phyloP scores from a whole-genome alignment of 2,888 invertebrate species.

The Nyleta sp. region DNA sequence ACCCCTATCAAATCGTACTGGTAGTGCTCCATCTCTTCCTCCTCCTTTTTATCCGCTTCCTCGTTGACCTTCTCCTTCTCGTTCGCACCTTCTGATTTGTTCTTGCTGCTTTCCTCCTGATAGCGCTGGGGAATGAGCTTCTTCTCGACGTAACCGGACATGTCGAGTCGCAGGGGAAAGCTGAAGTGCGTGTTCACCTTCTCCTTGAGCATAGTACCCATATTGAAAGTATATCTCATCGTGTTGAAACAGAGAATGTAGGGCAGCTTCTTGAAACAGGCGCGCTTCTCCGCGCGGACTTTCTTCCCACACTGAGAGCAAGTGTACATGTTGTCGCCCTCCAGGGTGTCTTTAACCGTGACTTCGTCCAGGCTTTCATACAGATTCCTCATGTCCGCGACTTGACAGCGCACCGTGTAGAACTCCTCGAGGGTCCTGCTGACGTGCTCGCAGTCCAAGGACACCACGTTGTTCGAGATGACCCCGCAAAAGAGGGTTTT shows the following conservation, averaged over 20 bases:
- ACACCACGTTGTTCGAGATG: slow-evolving; percentile 97
- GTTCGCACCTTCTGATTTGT: slow-evolving; percentile 61
- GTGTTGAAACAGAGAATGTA: slow-evolving; percentile 98
- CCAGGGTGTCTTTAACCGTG: slow-evolving; percentile 98
- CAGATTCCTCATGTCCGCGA: slow-evolving; percentile 97
- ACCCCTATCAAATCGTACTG: slow-evolving; percentile 95
- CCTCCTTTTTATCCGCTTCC: slow-evolving; percentile 73
- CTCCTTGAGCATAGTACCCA: slow-evolving; percentile 98
- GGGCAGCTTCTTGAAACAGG: slow-evolving; percentile 96
- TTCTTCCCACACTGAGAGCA: slow-evolving; percentile 98
- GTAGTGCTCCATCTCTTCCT: slow-evolving; percentile 88
- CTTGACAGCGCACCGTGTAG: slow-evolving; percentile 98
- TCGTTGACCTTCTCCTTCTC: slow-evolving; percentile 79
- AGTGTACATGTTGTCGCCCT: slow-evolving; percentile 99
- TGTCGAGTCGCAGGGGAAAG: slow-evolving; percentile 95
- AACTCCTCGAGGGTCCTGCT: slow-evolving; percentile 97
- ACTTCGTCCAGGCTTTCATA: slow-evolving; percentile 98
- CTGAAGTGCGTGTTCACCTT: slow-evolving; percentile 99
- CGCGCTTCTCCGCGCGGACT: slow-evolving; percentile 97
- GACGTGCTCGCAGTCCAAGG: slow-evolving; percentile 97
- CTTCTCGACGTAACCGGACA: slow-evolving; percentile 97
- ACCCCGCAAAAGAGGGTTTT: slow-evolving; percentile 97
- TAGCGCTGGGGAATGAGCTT: slow-evolving; percentile 94
- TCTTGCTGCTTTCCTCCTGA: slow-evolving; percentile 84
- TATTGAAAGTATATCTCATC: slow-evolving; percentile 93